Evolutionary conservation across 2,888 invertebrate species (phyloP).

Genomic region (Reticulitermes lucifugus): DNA sequence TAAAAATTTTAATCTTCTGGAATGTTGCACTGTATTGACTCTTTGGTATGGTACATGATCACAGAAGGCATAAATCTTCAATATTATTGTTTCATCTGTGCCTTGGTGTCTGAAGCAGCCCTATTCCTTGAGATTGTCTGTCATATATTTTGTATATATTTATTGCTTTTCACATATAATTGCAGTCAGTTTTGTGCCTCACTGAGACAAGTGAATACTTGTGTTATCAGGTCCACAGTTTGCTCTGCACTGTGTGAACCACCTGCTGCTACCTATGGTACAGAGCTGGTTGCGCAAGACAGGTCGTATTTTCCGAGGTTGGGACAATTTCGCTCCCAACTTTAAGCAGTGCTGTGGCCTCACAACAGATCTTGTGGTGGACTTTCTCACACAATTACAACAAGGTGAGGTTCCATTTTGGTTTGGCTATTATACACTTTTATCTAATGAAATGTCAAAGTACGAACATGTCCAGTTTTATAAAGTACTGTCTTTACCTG

Average conservation of each 20-base stretch:
- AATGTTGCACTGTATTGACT: too few species aligned
- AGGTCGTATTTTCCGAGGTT: slow-evolving; percentile 71
- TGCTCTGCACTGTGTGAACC: slow-evolving; percentile 92
- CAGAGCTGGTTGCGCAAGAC: slow-evolving; percentile 90
- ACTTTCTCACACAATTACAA: slow-evolving; percentile 82
- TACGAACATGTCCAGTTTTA: too few species aligned
- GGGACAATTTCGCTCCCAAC: slow-evolving; percentile 85
- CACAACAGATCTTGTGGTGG: slow-evolving; percentile 90
- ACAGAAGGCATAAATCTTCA: background rate
- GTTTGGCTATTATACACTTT: too few species aligned
- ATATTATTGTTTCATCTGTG: too few species aligned
- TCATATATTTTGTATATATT: too few species aligned
- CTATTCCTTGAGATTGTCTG: too few species aligned
- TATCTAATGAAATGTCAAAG: too few species aligned
- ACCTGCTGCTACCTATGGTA: slow-evolving; percentile 89
- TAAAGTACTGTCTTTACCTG: too few species aligned
- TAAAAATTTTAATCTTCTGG: too few species aligned
- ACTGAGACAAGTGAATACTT: background rate
- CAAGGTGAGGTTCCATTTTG: slow-evolving; percentile 7
- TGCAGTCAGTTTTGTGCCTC: too few species aligned
- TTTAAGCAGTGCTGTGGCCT: slow-evolving; percentile 96
- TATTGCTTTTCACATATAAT: too few species aligned
- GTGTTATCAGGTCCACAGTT: slow-evolving; percentile 80
- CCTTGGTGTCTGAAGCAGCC: too few species aligned
- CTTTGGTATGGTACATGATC: background rate